Evolutionary conservation across 1,140 invertebrate species (phyloP), one percentile per base, ranked within the genome.

Genomic region (Drosophila sturtevanti): DNA sequence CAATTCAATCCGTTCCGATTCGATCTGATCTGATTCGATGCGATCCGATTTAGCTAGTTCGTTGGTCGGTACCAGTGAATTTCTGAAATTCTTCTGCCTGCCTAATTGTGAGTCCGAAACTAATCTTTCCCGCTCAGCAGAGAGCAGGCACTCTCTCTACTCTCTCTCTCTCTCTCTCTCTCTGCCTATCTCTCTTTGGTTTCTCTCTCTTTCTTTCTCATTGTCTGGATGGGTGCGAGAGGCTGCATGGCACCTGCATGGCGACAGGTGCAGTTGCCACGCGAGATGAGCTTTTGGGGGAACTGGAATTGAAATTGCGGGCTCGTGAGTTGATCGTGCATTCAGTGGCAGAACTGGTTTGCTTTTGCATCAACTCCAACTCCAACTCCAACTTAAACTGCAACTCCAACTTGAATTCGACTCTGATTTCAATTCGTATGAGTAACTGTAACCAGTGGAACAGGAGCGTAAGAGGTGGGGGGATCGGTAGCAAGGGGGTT

Each of bases 251-350:
- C 37, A 56, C 38, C 21, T 38, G 3, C 16, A 22, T 59, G 41
- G 71, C 81, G 82, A 86, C 81, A 86, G 81, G 81, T 86, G 81
- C 75, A 87, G 63, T 86, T 86, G 81, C 81, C 82, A 87, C 81
- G 81, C 71, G 73, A 59, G 64, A 68, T 77, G 55, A 64, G 79
- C 68, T 72, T 60, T 60, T 41, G 31, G 37, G 67, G 48, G 44
- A 77, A 77, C 74, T 61, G 59, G 58, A 63, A 75, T 75, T 37
- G 58, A 74, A 73, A 74, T 61, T 74, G 37, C 35, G 56, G 22
- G 52, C 54, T 55, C 38, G 35, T 55, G 24, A 59, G 37, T 2
- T 52, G 60, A 63, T 68, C 64, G 21, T 59, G 37, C 56, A 22
- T 16, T 60, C 41, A 59, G 34, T 59, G 34, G 59, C 61, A 66